phyloP scores from a whole-genome alignment of 2,797 vertebrate species.

The Phataginus tricuspis region DNA sequence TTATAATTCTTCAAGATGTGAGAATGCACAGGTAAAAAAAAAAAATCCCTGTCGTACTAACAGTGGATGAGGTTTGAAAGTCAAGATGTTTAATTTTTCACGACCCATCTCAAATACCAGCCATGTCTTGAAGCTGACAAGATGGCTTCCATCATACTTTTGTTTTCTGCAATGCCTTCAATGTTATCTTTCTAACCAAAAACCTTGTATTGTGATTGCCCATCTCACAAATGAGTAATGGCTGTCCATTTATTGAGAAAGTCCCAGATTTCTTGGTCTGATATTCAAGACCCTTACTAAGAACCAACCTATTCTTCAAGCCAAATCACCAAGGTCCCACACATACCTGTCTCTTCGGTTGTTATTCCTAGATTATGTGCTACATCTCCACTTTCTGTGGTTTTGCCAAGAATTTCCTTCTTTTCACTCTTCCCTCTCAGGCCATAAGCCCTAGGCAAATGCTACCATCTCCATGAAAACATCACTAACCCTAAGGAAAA shows the following conservation, averaged over 20 bases:
- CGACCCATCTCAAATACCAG: neutral
- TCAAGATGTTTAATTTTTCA: constrained; percentile 18
- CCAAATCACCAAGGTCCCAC: neutral
- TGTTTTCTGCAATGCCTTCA: constrained; percentile 20
- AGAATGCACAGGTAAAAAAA: neutral
- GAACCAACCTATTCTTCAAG: constrained; percentile 8
- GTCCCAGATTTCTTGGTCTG: neutral
- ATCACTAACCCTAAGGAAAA: neutral
- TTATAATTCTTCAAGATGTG: neutral
- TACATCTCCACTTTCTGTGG: neutral
- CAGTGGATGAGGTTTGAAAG: neutral
- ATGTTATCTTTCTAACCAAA: neutral
- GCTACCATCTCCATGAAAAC: neutral
- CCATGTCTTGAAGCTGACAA: neutral
- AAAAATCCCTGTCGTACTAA: neutral
- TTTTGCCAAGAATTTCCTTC: neutral
- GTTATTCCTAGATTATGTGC: neutral
- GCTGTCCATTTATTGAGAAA: neutral
- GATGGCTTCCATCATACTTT: constrained; percentile 2
- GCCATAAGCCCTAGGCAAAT: neutral
- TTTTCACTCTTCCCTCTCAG: neutral
- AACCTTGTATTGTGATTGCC: neutral
- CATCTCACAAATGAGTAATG: neutral
- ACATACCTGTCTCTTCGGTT: neutral
- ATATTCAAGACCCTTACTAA: neutral